Conservation (phyloP, 2,113 vertebrate species). For the Gadus chalcogrammus region DNA sequence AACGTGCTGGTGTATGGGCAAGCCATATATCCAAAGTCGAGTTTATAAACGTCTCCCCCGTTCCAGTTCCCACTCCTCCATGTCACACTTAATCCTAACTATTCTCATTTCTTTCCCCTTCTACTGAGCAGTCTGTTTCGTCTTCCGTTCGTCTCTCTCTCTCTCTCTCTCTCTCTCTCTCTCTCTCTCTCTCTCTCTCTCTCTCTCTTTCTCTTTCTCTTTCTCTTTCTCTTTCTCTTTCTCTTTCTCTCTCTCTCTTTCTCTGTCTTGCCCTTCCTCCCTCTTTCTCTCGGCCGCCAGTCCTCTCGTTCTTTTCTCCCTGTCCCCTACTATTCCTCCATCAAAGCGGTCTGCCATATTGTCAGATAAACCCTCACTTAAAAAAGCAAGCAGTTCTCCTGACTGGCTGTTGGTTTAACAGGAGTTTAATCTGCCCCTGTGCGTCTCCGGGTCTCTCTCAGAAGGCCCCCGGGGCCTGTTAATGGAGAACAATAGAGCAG, state of each 20-base stretch:
- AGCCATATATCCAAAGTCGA: slow-evolving; percentile 46
- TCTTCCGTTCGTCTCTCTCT: neutral
- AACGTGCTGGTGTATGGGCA: slow-evolving; percentile 50
- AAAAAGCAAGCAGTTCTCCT: slow-evolving; percentile 12
- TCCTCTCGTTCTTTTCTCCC: neutral
- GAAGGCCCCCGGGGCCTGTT: slow-evolving; percentile 81
- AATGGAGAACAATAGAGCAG: slow-evolving; percentile 88
- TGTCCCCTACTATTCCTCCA: neutral
- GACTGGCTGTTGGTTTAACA: slow-evolving; percentile 34
- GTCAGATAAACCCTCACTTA: slow-evolving; percentile 17
- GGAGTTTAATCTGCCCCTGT: slow-evolving; percentile 33
- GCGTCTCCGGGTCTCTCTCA: slow-evolving; percentile 29
- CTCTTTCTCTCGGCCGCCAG: neutral
- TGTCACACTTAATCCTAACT: slow-evolving; percentile 52
- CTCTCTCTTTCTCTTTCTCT: neutral
- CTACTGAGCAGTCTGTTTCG: neutral
- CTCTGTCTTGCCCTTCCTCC: neutral
- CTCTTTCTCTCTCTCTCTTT: slow-evolving; percentile 4
- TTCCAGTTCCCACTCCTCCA: slow-evolving; percentile 44
- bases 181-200: slow-evolving; percentile 5
- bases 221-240: neutral
- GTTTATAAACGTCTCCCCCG: slow-evolving; percentile 53
- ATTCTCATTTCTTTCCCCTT: neutral
- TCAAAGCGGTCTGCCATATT: slow-evolving; percentile 16
- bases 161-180: neutral